phyloP scores from a whole-genome alignment of 2,113 vertebrate genomes.

The Tetrao urogallus region DNA sequence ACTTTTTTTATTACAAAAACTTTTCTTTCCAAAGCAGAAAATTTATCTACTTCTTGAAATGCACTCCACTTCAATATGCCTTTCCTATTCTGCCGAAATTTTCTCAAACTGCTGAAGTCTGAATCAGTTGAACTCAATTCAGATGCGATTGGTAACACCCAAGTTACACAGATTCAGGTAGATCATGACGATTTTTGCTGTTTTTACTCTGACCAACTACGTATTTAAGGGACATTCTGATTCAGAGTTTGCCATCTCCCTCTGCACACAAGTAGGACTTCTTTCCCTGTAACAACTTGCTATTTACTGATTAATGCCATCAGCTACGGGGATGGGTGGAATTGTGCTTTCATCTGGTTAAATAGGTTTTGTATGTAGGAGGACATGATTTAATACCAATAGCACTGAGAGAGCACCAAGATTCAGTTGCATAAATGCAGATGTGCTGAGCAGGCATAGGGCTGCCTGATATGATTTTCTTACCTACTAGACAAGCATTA shows the following conservation, averaged over 20 bases:
- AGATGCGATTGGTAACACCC: background rate
- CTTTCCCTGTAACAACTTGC: background rate
- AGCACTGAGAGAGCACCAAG: background rate
- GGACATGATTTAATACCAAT: background rate
- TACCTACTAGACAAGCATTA: accelerated
- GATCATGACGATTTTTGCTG: background rate
- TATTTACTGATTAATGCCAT: background rate
- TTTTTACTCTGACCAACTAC: background rate
- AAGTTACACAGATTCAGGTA: background rate
- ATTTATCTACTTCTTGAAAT: constrained; percentile 2
- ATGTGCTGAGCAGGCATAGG: background rate
- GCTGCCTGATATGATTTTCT: background rate
- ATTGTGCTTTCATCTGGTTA: background rate
- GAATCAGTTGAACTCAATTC: background rate
- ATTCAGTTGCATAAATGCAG: background rate
- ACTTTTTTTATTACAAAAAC: background rate
- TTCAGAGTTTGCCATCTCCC: background rate
- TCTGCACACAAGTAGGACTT: background rate
- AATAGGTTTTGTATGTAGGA: background rate
- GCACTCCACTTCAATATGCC: background rate
- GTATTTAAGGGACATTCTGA: background rate
- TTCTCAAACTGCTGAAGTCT: background rate
- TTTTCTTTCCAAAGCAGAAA: background rate
- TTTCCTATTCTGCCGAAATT: background rate
- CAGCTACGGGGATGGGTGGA: background rate